Percentiles rank a stretch among this genome's conserved stretches.
These are phyloP conservation scores for Parazoanthus swiftii DNA, from an alignment of 92 coral and sea anemone species.

Conservation along the genomic window DNA sequence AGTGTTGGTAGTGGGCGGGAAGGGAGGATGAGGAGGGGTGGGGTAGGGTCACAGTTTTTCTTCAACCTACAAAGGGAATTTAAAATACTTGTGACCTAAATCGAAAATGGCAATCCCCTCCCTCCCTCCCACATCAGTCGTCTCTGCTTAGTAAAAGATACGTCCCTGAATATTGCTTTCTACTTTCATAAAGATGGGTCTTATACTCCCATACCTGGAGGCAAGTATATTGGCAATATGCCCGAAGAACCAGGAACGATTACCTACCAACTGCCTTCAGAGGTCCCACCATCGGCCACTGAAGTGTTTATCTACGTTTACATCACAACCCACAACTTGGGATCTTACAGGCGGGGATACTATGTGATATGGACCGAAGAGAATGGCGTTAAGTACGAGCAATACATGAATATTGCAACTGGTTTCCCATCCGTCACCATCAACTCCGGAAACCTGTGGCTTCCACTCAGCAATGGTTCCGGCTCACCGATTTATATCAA, in stretches of 20 bases:
- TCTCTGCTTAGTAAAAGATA: too few relatives aligned
- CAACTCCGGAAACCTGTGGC: constrained; percentile 27
- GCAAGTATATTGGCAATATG: background rate
- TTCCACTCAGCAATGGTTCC: background rate
- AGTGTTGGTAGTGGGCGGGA: too few relatives aligned
- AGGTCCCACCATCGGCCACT: background rate
- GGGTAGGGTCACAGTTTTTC: too few relatives aligned
- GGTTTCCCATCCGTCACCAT: constrained; percentile 30
- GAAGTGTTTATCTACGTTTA: constrained; percentile 2
- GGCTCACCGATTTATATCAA: background rate
- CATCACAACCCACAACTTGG: constrained; percentile 30
- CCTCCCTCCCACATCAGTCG: too few relatives aligned
- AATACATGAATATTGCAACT: constrained; percentile 28
- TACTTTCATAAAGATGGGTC: background rate
- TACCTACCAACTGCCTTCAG: background rate
- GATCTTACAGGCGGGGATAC: constrained; percentile 25
- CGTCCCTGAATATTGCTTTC: background rate
- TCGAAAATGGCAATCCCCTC: too few relatives aligned
- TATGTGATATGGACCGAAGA: constrained; percentile 17
- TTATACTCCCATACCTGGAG: constrained; percentile 1
- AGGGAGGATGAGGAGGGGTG: too few relatives aligned
- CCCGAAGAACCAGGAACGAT: background rate
- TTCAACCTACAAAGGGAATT: too few relatives aligned
- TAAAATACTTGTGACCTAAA: too few relatives aligned
- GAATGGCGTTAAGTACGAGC: constrained; percentile 5